phyloP scores from a whole-genome alignment of 2,888 invertebrate genomes.

The Leucania comma region DNA sequence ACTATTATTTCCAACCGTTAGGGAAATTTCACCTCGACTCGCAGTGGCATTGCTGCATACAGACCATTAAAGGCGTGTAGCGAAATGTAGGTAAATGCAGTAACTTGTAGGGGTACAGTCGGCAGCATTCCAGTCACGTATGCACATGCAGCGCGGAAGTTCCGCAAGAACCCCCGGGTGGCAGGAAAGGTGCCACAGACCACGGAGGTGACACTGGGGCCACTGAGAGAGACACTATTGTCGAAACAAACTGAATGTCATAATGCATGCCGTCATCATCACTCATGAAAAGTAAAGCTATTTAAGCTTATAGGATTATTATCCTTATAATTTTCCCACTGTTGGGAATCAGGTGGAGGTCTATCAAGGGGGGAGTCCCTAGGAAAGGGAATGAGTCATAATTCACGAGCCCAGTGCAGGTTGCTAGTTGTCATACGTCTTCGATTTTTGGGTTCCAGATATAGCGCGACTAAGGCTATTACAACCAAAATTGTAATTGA shows the following conservation, averaged over 20 bases:
- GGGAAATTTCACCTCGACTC: constrained; percentile 16
- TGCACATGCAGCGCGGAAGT: constrained; percentile 57
- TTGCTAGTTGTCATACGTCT: too few species aligned
- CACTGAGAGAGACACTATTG: not conserved
- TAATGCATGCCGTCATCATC: too few species aligned
- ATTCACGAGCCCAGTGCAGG: too few species aligned
- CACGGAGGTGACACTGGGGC: not conserved
- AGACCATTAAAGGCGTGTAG: constrained; percentile 47
- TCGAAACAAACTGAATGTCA: not conserved
- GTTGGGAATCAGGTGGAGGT: too few species aligned
- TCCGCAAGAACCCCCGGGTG: constrained; percentile 45
- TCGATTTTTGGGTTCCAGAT: too few species aligned
- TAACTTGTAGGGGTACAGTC: constrained; percentile 51
- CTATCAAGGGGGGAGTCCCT: too few species aligned
- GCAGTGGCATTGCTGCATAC: constrained; percentile 1
- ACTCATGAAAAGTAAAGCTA: too few species aligned
- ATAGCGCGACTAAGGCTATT: too few species aligned
- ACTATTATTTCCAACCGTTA: not conserved
- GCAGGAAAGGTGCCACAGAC: constrained; percentile 8
- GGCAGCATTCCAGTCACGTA: constrained; percentile 57
- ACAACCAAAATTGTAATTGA: too few species aligned
- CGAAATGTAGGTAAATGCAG: constrained; percentile 58
- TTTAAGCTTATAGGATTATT: too few species aligned
- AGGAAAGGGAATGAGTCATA: too few species aligned
- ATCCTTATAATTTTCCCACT: too few species aligned